Evolutionary conservation across 2,888 invertebrate genomes (phyloP), one percentile per base, ranked within the genome.

Genomic region (Cantharis flavilabris): DNA sequence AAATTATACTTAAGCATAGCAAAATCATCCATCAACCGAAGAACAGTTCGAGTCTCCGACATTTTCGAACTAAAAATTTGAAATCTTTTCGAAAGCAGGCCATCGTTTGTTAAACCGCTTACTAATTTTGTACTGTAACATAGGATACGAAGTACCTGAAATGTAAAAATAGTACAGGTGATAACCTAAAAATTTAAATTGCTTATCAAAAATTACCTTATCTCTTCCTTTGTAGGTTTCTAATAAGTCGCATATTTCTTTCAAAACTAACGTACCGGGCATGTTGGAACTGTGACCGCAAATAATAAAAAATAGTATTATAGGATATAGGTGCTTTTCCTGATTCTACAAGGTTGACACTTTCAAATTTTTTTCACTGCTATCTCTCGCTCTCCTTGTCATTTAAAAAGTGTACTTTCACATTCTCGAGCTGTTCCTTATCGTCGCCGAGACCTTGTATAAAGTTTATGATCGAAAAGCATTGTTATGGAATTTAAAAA

Each of bases 191-290:
- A 16, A 33, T 88, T n/a, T n/a, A n/a, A n/a, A n/a, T 49, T 49
- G n/a, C 13, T 49, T n/a, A 9, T 49, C 49, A 7, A 49, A n/a
- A n/a, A 49, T 49, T 89, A 93, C 94, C 92, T 96, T 96, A 89
- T 97, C 96, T 86, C 96, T 91, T n/a, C 96, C 96, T 86, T 92
- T 93, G 86, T 96, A 95, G 70, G 93, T 94, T 80, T 95, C 94
- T 82, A 97, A 90, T 85, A 95, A 91, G 84, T 92, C 92, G 87
- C 93, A 94, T 86, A 93, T 90, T 89, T 88, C 88, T 72, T 88
- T 82, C 65, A 88, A 79, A 78, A 84, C 64, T 18, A 71, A 77
- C 62, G 75, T 80, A 65, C 80, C 75, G 14, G 79, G 20, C 79
- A 82, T 81, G 9, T 67, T 67, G 65, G n/a, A 49, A 49, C 49